Evolutionary conservation across 2,888 invertebrate species (phyloP).

Genomic region (Plagodis pulveraria): DNA sequence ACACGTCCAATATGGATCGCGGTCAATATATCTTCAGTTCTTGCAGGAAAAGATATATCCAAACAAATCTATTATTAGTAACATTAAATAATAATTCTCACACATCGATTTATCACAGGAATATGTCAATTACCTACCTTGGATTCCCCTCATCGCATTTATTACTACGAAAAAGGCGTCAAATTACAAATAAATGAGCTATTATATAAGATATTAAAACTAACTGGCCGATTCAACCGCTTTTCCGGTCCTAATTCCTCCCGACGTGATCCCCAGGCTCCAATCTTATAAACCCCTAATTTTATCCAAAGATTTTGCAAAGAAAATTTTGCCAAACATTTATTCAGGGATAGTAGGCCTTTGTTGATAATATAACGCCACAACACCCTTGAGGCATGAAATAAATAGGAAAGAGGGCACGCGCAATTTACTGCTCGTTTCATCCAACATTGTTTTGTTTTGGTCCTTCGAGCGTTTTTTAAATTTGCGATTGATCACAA

Average conservation of each 20-base stretch:
- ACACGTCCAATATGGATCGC: too few relatives aligned
- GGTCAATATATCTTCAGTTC: too few relatives aligned
- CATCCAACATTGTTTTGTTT: constrained; percentile 27
- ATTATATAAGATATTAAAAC: constrained; percentile 10
- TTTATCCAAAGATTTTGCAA: constrained; percentile 24
- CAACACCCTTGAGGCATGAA: constrained; percentile 8
- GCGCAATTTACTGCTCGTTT: constrained; percentile 30
- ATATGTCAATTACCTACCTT: too few relatives aligned
- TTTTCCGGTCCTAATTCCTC: constrained; percentile 5
- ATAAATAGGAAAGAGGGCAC: constrained; percentile 5
- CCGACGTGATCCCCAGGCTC: constrained; percentile 20
- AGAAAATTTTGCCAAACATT: constrained; percentile 32
- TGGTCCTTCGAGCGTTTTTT: constrained; percentile 18
- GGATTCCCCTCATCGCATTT: too few relatives aligned
- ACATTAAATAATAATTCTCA: too few relatives aligned
- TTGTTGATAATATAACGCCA: constrained; percentile 21
- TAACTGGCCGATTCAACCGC: constrained; percentile 10
- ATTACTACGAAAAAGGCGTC: background rate
- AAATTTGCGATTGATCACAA: too few relatives aligned
- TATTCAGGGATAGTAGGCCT: constrained; percentile 27
- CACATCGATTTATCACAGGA: too few relatives aligned
- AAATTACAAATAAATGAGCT: constrained; percentile 10
- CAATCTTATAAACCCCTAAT: constrained; percentile 32
- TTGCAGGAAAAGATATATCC: too few relatives aligned
- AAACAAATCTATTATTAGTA: too few relatives aligned